phyloP scores from a whole-genome alignment of 1,140 invertebrate genomes.

The Sweltsa coloradensis region DNA sequence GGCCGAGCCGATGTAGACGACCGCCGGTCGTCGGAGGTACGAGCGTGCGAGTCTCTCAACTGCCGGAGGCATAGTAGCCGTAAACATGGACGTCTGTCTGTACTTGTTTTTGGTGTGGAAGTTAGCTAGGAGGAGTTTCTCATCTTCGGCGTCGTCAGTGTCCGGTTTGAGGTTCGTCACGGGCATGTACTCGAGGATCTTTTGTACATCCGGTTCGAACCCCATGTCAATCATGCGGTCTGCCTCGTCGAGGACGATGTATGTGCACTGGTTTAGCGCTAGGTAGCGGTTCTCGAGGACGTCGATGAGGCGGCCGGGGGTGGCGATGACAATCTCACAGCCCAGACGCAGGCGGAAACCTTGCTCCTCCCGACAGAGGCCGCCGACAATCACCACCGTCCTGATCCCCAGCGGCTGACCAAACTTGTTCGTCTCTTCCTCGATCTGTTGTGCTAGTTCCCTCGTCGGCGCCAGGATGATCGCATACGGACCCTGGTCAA shows the following conservation, averaged over 20 bases:
- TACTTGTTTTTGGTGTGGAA: slow-evolving; percentile 97
- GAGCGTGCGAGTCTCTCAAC: slow-evolving; percentile 92
- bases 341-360: slow-evolving; percentile 94
- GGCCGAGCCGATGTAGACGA: slow-evolving; percentile 97
- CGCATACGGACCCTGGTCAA: slow-evolving; percentile 95
- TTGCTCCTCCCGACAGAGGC: slow-evolving; percentile 95
- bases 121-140: slow-evolving; percentile 78
- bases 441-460: slow-evolving; percentile 98
- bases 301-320: slow-evolving; percentile 97
- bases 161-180: slow-evolving; percentile 98
- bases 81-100: slow-evolving; percentile 99
- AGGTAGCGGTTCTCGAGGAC: slow-evolving; percentile 97
- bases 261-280: slow-evolving; percentile 90
- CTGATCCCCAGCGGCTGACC: slow-evolving; percentile 87
- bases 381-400: slow-evolving; percentile 97
- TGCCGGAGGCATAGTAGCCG: slow-evolving; percentile 97
- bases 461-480: slow-evolving; percentile 97
- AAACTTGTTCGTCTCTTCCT: slow-evolving; percentile 98
- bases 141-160: slow-evolving; percentile 96
- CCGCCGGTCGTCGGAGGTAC: slow-evolving; percentile 89
- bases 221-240: slow-evolving; percentile 99
- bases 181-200: slow-evolving; percentile 97
- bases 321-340: slow-evolving; percentile 99
- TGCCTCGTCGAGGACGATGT: slow-evolving; percentile 88
- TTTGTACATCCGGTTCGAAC: slow-evolving; percentile 96